Percentiles rank a stretch among this genome's conserved stretches.
Conservation (phyloP, 2,797 vertebrate species). For the Otus scops region DNA sequence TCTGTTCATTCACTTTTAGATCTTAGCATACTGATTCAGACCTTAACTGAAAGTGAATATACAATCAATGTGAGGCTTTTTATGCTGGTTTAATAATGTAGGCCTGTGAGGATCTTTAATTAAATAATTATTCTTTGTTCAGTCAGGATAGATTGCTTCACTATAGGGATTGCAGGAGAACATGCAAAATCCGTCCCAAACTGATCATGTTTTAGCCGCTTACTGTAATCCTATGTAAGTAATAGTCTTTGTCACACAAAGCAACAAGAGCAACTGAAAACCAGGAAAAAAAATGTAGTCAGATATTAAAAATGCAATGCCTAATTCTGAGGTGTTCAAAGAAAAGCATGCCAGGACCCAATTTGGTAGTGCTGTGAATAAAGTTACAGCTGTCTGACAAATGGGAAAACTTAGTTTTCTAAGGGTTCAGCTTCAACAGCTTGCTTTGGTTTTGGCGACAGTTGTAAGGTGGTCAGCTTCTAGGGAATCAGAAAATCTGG, state of each 20-base stretch:
- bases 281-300: background rate
- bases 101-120: conserved; percentile 47
- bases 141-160: conserved; percentile 28
- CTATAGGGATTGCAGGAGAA: background rate
- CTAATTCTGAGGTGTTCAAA: background rate
- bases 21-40: conserved; percentile 4
- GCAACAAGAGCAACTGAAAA: background rate
- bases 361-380: background rate
- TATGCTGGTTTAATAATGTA: conserved; percentile 30
- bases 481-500: background rate
- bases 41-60: conserved; percentile 52
- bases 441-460: background rate
- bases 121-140: conserved; percentile 59
- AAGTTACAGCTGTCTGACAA: background rate
- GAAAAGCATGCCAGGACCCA: background rate
- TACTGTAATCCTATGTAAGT: background rate
- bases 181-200: background rate
- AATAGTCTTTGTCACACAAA: background rate
- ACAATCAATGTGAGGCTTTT: conserved; percentile 52
- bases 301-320: background rate
- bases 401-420: background rate
- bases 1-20: conserved; percentile 19
- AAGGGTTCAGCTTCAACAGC: background rate
- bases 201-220: background rate
- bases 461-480: background rate